These are phyloP conservation scores for Spodoptera picta DNA, from an alignment of 2,888 invertebrate species.

Conservation along the genomic window DNA sequence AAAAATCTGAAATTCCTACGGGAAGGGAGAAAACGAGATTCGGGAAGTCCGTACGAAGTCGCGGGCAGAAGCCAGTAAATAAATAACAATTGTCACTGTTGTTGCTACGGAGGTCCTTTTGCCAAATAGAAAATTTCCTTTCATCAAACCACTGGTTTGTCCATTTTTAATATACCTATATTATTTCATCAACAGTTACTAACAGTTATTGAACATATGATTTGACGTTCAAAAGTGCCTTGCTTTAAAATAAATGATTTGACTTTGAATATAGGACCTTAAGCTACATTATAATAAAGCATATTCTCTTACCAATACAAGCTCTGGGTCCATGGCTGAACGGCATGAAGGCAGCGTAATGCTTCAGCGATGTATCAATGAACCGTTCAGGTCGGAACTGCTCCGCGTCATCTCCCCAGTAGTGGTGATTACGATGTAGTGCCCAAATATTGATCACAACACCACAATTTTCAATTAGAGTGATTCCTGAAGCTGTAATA, in stretches of 20 bases:
- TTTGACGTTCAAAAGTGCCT: no score
- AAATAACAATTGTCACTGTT: neutral
- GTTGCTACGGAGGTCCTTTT: neutral
- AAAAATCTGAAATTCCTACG: no score
- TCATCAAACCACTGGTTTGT: neutral
- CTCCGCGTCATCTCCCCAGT: slow-evolving; percentile 68
- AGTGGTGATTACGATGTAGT: slow-evolving; percentile 78
- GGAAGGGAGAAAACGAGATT: no score
- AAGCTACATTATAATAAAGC: no score
- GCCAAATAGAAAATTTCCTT: neutral
- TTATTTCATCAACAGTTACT: no score
- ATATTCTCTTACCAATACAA: slow-evolving; percentile 61
- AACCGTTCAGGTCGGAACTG: slow-evolving; percentile 68
- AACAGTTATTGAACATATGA: no score
- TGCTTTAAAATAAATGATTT: no score
- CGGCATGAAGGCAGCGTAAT: slow-evolving; percentile 62
- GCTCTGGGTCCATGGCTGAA: slow-evolving; percentile 67
- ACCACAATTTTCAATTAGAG: slow-evolving; percentile 52
- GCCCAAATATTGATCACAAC: slow-evolving; percentile 60
- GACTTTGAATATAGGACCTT: no score
- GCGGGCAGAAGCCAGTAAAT: no score
- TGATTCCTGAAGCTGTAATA: slow-evolving; percentile 56
- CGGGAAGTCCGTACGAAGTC: no score
- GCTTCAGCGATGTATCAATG: slow-evolving; percentile 48
- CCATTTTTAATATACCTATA: no score